These are phyloP conservation scores for Lindbergichthys nudifrons DNA, from an alignment of 2,797 vertebrate genomes.

Conservation along the genomic window DNA sequence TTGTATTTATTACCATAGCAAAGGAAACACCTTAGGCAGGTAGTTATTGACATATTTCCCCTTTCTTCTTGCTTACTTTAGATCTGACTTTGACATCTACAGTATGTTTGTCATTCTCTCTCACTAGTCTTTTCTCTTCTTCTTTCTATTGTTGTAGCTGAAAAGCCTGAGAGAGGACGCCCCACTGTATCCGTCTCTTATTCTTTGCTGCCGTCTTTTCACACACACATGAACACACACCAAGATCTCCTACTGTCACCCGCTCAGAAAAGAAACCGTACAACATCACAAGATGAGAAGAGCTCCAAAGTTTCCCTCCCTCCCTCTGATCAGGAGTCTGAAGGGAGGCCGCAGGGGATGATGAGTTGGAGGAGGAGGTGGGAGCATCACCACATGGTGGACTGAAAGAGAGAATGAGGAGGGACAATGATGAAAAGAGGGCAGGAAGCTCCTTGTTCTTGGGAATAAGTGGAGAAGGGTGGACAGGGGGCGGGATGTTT, in stretches of 20 bases:
- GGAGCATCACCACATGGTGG: constrained; percentile 39
- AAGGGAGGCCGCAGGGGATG: constrained; percentile 54
- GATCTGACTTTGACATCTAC: not conserved
- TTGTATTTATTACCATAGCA: constrained; percentile 9
- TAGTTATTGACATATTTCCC: not conserved
- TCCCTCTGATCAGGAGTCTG: constrained; percentile 63
- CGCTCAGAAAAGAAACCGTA: constrained; percentile 30
- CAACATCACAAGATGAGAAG: constrained; percentile 65
- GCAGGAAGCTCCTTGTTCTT: constrained; percentile 25
- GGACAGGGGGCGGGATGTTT: constrained; percentile 59
- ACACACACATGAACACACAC: constrained; percentile 4
- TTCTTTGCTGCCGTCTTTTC: constrained; percentile 14
- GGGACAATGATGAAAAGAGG: constrained; percentile 62
- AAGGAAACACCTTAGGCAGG: constrained; percentile 1
- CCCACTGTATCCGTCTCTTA: constrained; percentile 26
- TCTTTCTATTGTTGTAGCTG: not conserved
- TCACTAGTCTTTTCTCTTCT: not conserved
- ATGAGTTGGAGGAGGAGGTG: constrained; percentile 61
- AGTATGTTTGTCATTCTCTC: not conserved
- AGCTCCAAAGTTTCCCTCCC: constrained; percentile 39
- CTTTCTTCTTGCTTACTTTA: not conserved
- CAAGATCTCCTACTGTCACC: constrained; percentile 20
- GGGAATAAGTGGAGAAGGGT: constrained; percentile 36
- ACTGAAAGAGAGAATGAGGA: constrained; percentile 41
- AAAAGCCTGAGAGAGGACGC: constrained; percentile 36